phyloP scores from a whole-genome alignment of 1,140 invertebrate species.

The Panagrolaimus sp. region DNA sequence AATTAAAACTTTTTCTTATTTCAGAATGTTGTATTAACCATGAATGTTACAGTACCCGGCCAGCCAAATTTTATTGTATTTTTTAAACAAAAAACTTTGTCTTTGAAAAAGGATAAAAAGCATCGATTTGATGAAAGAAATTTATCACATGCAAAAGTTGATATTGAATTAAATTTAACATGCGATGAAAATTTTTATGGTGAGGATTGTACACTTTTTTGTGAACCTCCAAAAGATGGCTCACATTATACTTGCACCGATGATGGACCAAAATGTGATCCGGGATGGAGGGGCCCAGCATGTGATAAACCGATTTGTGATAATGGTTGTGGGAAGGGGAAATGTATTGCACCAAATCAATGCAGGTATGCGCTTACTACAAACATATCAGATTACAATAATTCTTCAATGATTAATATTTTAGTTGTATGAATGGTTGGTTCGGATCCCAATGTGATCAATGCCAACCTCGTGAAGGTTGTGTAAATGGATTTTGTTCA shows the following conservation, averaged over 20 bases:
- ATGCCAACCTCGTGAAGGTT: background rate
- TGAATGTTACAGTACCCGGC: too few species aligned
- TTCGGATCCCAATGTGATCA: background rate
- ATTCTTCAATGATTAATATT: background rate
- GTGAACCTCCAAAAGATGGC: background rate
- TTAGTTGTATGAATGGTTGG: constrained; percentile 3
- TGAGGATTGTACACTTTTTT: background rate
- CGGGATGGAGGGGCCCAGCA: background rate
- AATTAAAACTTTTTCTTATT: too few species aligned
- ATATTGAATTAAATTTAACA: background rate
- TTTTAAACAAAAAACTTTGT: background rate
- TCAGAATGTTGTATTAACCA: too few species aligned
- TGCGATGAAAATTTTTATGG: background rate
- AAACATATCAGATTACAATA: background rate
- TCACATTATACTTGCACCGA: background rate
- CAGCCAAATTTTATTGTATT: background rate
- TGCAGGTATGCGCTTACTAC: background rate
- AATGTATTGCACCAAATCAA: background rate
- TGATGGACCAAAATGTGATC: background rate
- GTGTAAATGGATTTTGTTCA: constrained; percentile 20
- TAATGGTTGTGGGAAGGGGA: background rate
- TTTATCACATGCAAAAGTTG: background rate
- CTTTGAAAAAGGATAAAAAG: background rate
- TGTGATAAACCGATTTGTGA: background rate
- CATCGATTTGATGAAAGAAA: background rate